Evolutionary conservation across 2,888 invertebrate genomes (phyloP).

Genomic region (Coelopa pilipes): DNA sequence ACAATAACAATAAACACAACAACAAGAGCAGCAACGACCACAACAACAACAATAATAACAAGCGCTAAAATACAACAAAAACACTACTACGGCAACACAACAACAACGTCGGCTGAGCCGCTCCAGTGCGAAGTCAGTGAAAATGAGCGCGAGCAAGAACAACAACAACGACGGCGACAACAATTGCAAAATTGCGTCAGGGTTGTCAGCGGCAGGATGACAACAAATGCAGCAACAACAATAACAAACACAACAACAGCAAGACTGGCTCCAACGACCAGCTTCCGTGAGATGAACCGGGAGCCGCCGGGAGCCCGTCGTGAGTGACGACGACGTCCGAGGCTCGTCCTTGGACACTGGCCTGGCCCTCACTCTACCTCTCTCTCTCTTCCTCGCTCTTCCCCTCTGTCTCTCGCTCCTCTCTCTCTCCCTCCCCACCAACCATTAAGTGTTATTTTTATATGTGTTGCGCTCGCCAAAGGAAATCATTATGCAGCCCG

Average conservation of each 20-base stretch:
- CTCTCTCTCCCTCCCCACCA: background rate
- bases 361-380: background rate
- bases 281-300: background rate
- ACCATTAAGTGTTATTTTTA: background rate
- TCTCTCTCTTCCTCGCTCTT: too few species aligned
- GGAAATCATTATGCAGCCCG: slow-evolving; percentile 15
- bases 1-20: background rate
- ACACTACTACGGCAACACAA: too few species aligned
- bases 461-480: background rate
- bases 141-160: slow-evolving; percentile 6
- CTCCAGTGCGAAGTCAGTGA: too few species aligned
- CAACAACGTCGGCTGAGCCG: too few species aligned
- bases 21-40: background rate
- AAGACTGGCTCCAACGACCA: background rate
- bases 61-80: too few species aligned
- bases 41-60: slow-evolving; percentile 2
- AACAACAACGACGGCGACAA: background rate
- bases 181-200: background rate
- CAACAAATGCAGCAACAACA: background rate
- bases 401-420: background rate
- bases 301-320: too few species aligned
- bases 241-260: background rate
- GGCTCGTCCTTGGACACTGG: background rate
- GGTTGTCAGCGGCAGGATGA: background rate
- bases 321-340: background rate